Evolutionary conservation across 2,797 vertebrate genomes (phyloP), one percentile per base, ranked within the genome.

Genomic region (Cynopterus sphinx): DNA sequence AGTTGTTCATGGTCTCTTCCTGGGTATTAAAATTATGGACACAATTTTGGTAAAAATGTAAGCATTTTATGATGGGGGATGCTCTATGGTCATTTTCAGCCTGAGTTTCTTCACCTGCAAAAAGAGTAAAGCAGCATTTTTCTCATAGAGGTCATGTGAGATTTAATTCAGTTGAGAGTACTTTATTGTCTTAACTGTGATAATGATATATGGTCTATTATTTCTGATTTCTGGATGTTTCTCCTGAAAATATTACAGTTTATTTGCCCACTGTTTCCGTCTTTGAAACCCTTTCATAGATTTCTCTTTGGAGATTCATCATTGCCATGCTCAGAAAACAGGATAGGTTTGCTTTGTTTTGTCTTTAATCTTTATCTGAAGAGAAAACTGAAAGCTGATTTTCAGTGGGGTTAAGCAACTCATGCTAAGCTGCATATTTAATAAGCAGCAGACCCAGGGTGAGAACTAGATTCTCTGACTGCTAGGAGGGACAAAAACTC

Each of bases 51-150:
- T 21, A 53, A 86, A 96, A 86, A 61, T 78, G 21, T 87, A 33
- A 75, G 61, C 28, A 57, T 90, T 95, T 92, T n/a, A 67, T 74
- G 65, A 61, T 33, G 6, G 15, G 15, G 16, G 1, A 41, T 53
- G 2, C 31, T 17, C 7, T 33, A 53, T 70, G 26, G 65, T 59
- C 2, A 59, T 74, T 87, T 79, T 78, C 31, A 83, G 46, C 51
- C 46, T 83, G 6, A 12, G 6, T 36, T 89, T 88, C 26, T 88
- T 87, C 24, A 61, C 61, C 19, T 59, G 65, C 12, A 93, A 91
- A 90, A 78, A 77, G 39, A 6, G 31, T 53, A 31, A 87, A 94
- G 9, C 83, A 55, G 63, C 77, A 57, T 77, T 94, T 96, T 41
- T 81, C n/a, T 87, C n/a, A 57, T 15, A 33, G 61, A 70, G 22